Base-by-base conservation (phyloP, 2,888 invertebrate genomes). In the Pyrochroa serraticornis region DNA sequence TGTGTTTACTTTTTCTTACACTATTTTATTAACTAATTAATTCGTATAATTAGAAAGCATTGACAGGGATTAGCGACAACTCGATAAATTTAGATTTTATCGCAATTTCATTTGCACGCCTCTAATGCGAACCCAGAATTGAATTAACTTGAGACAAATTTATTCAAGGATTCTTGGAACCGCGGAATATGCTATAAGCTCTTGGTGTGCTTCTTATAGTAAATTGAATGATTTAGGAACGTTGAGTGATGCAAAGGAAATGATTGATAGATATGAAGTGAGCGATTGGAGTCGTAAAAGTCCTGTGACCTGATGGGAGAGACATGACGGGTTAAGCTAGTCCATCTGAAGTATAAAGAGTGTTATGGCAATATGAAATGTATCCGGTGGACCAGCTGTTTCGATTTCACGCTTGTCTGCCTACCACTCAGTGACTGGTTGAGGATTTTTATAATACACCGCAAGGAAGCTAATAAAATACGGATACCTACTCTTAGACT, bases 381-480 rank as follows among this genome's bases (percentile, higher is more conserved):
- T 45, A 57, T 51, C 50, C 51, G 44, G 13, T 50, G 54, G 60
- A 46, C 51, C 54, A 56, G 60, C 56, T 52, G 60, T 34, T 60
- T 57, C 56, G 60, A 60, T 60, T 60, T 60, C 60, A 60, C 60
- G 60, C 55, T 44, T 60, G 60, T 55, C 60, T 60, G 56, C 42
- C 51, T 50, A 47, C 52, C 43, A 51, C 22, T 43, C 50, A 42
- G 42, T 51, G 39, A 43, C 10, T 43, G 36, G 42, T 46, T 35
- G 41, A 34, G 33, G 8, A 53, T 53, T 53, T 53, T 53, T 53
- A 52, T 52, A 52, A 45, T 38, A 38, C 38, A 22, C 33, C 34
- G 39, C 49, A 33, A 49, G 39, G 49, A 42, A 50, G 43, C 35
- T 43, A 50, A 50, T 50, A 50, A 50, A 50, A 35, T 43, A 43